phyloP scores from a whole-genome alignment of 1,140 invertebrate genomes.

The Drosophila arizonae region DNA sequence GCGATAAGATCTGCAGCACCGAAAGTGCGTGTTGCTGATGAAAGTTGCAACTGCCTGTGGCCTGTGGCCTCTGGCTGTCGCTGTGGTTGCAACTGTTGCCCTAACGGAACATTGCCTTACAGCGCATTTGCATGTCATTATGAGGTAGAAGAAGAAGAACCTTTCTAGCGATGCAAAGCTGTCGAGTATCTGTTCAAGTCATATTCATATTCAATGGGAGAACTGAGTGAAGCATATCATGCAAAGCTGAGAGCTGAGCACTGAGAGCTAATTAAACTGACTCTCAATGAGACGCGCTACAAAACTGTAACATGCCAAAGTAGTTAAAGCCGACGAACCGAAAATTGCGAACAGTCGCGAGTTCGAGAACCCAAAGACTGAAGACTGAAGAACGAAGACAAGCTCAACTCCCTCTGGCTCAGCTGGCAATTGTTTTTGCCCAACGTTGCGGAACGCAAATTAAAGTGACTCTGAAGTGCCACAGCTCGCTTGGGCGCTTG shows the following conservation, averaged over 20 bases:
- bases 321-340: conserved; percentile 59
- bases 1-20: conserved; percentile 7
- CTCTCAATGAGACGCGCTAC: conserved; percentile 39
- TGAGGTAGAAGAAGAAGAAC: neutral
- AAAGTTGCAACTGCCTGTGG: conserved; percentile 22
- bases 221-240: conserved; percentile 8
- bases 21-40: conserved; percentile 44
- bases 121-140: conserved; percentile 67
- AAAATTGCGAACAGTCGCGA: conserved; percentile 49
- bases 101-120: conserved; percentile 40
- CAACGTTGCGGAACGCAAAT: conserved; percentile 67
- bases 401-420: conserved; percentile 12
- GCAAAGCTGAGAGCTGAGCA: conserved; percentile 3
- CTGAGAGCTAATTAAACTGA: conserved; percentile 56
- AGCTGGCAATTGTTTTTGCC: conserved; percentile 65
- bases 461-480: conserved; percentile 63
- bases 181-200: neutral
- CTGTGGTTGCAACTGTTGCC: conserved; percentile 8
- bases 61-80: no score
- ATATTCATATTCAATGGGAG: conserved; percentile 21
- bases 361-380: neutral
- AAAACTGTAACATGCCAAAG: conserved; percentile 67
- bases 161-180: no score
- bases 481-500: conserved; percentile 20
- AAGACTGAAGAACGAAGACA: conserved; percentile 7